Conservation (phyloP, 2,113 vertebrate genomes). For the Siniperca chuatsi region DNA sequence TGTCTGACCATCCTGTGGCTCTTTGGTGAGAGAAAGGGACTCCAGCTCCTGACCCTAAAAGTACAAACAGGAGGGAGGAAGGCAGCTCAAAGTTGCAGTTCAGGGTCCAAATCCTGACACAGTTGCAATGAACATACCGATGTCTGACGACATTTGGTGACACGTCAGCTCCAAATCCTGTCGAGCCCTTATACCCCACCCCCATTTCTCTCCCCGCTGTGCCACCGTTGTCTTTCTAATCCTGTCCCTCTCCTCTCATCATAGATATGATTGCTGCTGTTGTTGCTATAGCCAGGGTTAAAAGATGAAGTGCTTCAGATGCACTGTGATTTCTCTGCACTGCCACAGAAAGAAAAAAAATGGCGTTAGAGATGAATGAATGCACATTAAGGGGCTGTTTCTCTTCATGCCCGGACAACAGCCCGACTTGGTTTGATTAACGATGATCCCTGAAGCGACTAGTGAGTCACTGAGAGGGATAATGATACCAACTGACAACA, state of each 20-base stretch:
- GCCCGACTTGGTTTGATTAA: conserved; percentile 29
- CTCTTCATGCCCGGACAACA: neutral
- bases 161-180: conserved; percentile 29
- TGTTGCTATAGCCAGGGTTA: conserved; percentile 23
- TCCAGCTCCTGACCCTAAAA: neutral
- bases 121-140: neutral
- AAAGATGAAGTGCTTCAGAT: conserved; percentile 10
- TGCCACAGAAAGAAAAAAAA: neutral
- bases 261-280: conserved; percentile 41
- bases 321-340: neutral
- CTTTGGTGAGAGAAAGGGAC: neutral
- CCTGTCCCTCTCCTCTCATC: conserved; percentile 40
- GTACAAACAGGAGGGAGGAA: neutral
- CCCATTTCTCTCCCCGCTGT: conserved; percentile 24
- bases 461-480: conserved; percentile 17
- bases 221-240: conserved; percentile 46
- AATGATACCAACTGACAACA: conserved; percentile 22
- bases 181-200: conserved; percentile 15
- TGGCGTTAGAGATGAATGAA: neutral
- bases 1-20: neutral
- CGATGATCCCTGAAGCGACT: neutral
- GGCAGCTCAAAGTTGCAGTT: conserved; percentile 2
- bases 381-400: neutral
- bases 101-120: conserved; percentile 9
- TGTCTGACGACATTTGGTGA: conserved; percentile 9